phyloP scores from a whole-genome alignment of 2,797 vertebrate species.

The Tangara arthus region DNA sequence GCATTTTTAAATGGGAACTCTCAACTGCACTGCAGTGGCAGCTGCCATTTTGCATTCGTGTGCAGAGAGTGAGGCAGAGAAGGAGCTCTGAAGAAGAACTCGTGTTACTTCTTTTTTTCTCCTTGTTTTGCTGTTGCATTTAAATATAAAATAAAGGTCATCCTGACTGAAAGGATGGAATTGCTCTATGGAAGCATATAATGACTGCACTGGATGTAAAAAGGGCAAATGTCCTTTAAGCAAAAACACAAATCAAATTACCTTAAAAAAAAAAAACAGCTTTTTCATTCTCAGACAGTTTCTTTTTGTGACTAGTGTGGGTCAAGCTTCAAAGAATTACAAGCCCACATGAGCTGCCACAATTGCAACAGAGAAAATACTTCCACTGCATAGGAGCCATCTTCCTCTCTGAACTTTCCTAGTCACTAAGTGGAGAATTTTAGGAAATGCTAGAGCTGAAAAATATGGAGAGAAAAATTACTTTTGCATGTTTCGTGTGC shows the following conservation, averaged over 20 bases:
- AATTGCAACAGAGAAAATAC: neutral
- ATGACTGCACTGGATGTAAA: neutral
- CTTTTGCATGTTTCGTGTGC: neutral
- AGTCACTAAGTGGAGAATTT: neutral
- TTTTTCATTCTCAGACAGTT: neutral
- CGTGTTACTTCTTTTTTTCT: neutral
- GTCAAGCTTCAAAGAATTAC: neutral
- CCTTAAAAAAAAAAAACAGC: neutral
- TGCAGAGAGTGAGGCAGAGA: neutral
- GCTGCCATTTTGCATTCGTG: conserved; percentile 60
- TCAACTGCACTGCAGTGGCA: neutral
- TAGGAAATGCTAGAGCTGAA: neutral
- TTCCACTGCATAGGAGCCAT: neutral
- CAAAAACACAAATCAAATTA: neutral
- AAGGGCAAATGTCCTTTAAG: conserved; percentile 47
- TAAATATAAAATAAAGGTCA: conserved; percentile 62
- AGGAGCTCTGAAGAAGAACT: conserved; percentile 1
- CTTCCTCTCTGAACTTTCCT: neutral
- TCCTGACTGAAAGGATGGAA: neutral
- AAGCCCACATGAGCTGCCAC: neutral
- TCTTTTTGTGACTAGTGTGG: neutral
- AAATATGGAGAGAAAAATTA: neutral
- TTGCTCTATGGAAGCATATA: neutral
- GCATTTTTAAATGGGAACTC: conserved; percentile 23
- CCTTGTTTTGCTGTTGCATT: conserved; percentile 19